Evolutionary conservation across 2,888 invertebrate genomes (phyloP).

Genomic region (Microdon myrmicae): DNA sequence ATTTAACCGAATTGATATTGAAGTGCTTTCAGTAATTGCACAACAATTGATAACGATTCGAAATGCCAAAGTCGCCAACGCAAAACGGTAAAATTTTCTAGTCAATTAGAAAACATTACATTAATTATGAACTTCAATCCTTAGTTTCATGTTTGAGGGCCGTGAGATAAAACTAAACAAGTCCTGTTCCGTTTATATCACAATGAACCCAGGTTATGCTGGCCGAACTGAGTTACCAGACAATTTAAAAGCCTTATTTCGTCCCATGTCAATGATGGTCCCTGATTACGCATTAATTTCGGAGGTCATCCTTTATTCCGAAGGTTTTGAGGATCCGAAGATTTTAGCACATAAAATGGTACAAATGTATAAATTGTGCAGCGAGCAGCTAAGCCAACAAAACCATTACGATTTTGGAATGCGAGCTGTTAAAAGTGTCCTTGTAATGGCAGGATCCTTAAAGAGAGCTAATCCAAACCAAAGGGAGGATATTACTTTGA

Average conservation of each 20-base stretch:
- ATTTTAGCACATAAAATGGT: constrained; percentile 91
- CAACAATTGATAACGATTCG: constrained; percentile 89
- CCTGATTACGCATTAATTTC: constrained; percentile 90
- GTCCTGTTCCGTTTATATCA: constrained; percentile 87
- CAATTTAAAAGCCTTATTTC: constrained; percentile 86
- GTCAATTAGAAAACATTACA: too few relatives aligned
- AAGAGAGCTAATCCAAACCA: constrained; percentile 87
- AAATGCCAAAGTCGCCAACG: constrained; percentile 81
- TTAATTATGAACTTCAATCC: too few relatives aligned
- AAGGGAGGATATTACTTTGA: constrained; percentile 83
- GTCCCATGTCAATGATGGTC: constrained; percentile 92
- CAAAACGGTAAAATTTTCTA: constrained; percentile 60
- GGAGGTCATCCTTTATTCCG: constrained; percentile 92
- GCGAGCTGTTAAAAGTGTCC: constrained; percentile 92
- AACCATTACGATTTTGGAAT: constrained; percentile 94
- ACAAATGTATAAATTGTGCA: constrained; percentile 90
- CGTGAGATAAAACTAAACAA: constrained; percentile 84
- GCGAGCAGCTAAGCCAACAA: constrained; percentile 90
- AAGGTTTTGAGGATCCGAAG: constrained; percentile 90
- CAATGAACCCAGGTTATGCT: constrained; percentile 94
- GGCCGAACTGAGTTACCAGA: constrained; percentile 90
- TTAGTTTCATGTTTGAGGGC: constrained; percentile 89
- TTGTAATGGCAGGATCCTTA: constrained; percentile 91
- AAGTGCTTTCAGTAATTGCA: constrained; percentile 89
- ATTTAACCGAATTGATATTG: constrained; percentile 90